Conservation (phyloP, 30 jellyfish, hydroid and myxozoan genomes). For the Aurelia sp. region DNA sequence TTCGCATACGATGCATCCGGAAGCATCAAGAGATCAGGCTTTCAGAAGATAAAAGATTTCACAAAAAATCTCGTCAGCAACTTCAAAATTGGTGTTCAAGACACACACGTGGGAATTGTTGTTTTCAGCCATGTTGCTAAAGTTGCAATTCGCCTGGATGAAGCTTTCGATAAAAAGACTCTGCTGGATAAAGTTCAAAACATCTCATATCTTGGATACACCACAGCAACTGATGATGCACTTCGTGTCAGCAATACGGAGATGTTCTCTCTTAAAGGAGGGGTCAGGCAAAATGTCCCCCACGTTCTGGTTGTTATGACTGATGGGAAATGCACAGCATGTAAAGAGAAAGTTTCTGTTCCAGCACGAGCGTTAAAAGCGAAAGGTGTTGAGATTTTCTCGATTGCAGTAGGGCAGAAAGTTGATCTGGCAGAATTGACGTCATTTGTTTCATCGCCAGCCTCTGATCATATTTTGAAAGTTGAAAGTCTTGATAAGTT, state of each 20-base stretch:
- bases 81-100: conserved; percentile 65
- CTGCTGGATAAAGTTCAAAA: conserved; percentile 63
- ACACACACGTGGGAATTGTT: conserved; percentile 90
- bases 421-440: conserved; percentile 64
- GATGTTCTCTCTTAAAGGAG: conserved; percentile 90
- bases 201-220: conserved; percentile 76
- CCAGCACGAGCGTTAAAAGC: conserved; percentile 75
- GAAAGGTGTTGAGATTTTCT: conserved; percentile 78
- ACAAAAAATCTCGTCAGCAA: conserved; percentile 72
- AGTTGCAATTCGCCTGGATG: conserved; percentile 83
- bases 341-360: conserved; percentile 61
- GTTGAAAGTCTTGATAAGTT: conserved; percentile 68
- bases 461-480: conserved; percentile 62
- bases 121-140: conserved; percentile 82
- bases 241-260: conserved; percentile 72
- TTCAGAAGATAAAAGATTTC: conserved; percentile 80
- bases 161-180: conserved; percentile 81
- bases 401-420: conserved; percentile 83
- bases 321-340: conserved; percentile 89
- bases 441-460: conserved; percentile 73
- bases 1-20: conserved; percentile 94
- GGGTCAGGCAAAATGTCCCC: conserved; percentile 91
- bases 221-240: conserved; percentile 95
- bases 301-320: conserved; percentile 81
- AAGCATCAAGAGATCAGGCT: conserved; percentile 73